Base-by-base conservation (phyloP, 2,888 invertebrate genomes). In the Cephus sareptanus region DNA sequence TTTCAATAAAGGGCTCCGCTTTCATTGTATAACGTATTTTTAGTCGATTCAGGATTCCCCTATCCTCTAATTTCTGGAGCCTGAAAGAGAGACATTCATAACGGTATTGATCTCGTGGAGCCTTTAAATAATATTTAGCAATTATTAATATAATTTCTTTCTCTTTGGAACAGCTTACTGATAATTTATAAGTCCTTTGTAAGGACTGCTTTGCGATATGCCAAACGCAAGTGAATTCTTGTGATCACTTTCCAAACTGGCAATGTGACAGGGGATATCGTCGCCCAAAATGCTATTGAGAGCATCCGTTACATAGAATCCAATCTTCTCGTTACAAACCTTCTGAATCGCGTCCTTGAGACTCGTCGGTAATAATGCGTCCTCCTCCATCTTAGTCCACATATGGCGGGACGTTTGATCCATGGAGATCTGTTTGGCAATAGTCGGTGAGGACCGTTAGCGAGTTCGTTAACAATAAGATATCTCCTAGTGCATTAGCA, bases 251-350 rank as follows among this genome's bases (percentile, higher is more conserved):
- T 86, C 84, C 11, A 90, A 83, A 68, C 76, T 77, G 1, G 77
- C 79, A 15, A 87, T 34, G 11, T 85, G 80, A 74, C 90, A 90
- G 0, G 84, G 83, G 15, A 87, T 40, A 33, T 79, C 12, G 34
- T 34, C 30, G 11, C 76, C 82, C 3, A 83, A 69, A 0, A 85
- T 81, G 4, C 82, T 79, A 6, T 81, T 82, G 33, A 85, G 77
- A 0, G 81, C 84, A 30, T 86, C 85, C 30, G 83, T 86, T n/a
- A 84, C 56, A 40, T 84, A 87, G 76, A 89, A 88, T 1, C 85
- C 90, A 9, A 88, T 83, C 31, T 80, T 86, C n/a, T 82, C 81
- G 11, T 74, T n/a, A 77, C 90, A 90, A 9, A 88, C 82, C 88
- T 89, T 89, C 83, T 86, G 84, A 0, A 80, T 30, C 23, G 87